These are phyloP conservation scores for Trachurus trachurus DNA, from an alignment of 2,797 vertebrate species.

Conservation along the genomic window DNA sequence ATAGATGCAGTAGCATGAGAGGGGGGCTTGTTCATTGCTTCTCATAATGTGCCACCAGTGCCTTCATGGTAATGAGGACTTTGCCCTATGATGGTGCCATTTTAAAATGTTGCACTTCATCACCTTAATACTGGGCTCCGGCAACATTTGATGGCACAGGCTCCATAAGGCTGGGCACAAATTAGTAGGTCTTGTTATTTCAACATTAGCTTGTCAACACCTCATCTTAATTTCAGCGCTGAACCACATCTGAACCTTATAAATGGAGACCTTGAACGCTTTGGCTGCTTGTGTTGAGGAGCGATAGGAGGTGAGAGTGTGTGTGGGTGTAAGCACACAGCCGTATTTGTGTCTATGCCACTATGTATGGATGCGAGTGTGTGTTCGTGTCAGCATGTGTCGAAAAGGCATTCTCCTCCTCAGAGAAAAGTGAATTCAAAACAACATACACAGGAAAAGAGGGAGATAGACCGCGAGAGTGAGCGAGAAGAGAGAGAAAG, in stretches of 20 bases:
- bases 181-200: slow-evolving; percentile 79
- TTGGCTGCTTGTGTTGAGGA: slow-evolving; percentile 63
- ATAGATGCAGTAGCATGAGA: slow-evolving; percentile 65
- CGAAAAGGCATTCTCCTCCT: slow-evolving; percentile 75
- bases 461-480: slow-evolving; percentile 47
- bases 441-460: slow-evolving; percentile 72
- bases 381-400: slow-evolving; percentile 70
- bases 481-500: slow-evolving; percentile 33
- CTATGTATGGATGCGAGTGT: slow-evolving; percentile 59
- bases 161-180: slow-evolving; percentile 68
- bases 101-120: slow-evolving; percentile 81
- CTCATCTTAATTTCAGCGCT: slow-evolving; percentile 75
- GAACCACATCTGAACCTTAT: slow-evolving; percentile 68
- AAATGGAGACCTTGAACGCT: slow-evolving; percentile 70
- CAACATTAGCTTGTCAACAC: slow-evolving; percentile 78
- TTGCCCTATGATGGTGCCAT: slow-evolving; percentile 75
- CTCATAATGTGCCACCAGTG: slow-evolving; percentile 76
- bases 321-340: slow-evolving; percentile 68
- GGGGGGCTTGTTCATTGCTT: slow-evolving; percentile 77
- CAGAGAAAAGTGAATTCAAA: slow-evolving; percentile 78
- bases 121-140: slow-evolving; percentile 70
- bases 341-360: slow-evolving; percentile 63
- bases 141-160: slow-evolving; percentile 68
- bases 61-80: slow-evolving; percentile 73
- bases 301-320: slow-evolving; percentile 70